Evolutionary conservation across 2,113 vertebrate species (phyloP), one percentile per base, ranked within the genome.

Genomic region (Psophia crepitans): DNA sequence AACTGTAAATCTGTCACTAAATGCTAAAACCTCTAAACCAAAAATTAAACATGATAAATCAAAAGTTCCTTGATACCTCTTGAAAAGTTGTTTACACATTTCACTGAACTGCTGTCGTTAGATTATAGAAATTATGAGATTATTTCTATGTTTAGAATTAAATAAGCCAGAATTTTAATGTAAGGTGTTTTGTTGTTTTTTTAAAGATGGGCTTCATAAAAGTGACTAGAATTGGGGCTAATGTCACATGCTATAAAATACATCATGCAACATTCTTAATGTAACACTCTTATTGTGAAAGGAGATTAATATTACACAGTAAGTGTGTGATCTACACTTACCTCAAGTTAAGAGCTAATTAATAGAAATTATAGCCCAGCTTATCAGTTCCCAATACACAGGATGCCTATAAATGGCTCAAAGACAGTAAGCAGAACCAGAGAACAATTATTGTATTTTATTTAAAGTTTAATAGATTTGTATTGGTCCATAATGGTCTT

Each of bases 201-300:
- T 11, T 32, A 66, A 63, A 84, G 5, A 71, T 5, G 7, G 11
- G 18, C 20, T 58, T 95, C 0, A 0, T 51, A 23, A 26, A 84
- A 84, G 22, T 54, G 7, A 44, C 32, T 39, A 60, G 28, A 75
- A 90, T 26, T n/a, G 10, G 8, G 9, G 61, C 3, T 66, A 61
- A 61, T 44, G 17, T 41, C 46, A 68, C 17, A 39, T 11, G 18
- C 15, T 43, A 4, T 35, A 51, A 73, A 56, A 43, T 33, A 84
- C 9, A 20, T 1, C 15, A 60, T 5, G 46, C 8, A 76, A 35
- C 14, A 57, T 9, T 57, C 32, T 60, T 35, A 61, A 5, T 27
- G 10, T 30, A 73, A 22, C 23, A 56, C 4, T 54, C 8, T 48
- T 68, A 30, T 3, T 33, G 8, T 6, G 5, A 91, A 84, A 93